These are phyloP conservation scores for Drosophila merina DNA, from an alignment of 2,888 invertebrate genomes.

Conservation along the genomic window DNA sequence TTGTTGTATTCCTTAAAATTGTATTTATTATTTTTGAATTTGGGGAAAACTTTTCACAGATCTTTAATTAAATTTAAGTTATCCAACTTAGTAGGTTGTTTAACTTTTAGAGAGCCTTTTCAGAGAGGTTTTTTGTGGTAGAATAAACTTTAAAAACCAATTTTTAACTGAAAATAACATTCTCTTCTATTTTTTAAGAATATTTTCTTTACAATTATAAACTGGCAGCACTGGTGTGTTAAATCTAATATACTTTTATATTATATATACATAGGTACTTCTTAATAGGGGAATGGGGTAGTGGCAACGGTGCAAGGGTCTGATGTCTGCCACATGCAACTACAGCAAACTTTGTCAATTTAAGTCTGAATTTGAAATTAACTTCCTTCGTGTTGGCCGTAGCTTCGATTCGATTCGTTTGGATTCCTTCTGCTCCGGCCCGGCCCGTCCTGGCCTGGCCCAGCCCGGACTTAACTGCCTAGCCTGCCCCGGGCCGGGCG, in stretches of 20 bases:
- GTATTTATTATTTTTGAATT: too few species aligned
- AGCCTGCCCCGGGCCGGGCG: not conserved
- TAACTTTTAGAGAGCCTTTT: too few species aligned
- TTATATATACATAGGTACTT: too few species aligned
- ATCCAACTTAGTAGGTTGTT: too few species aligned
- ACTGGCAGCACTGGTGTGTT: not conserved
- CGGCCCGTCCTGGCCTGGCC: conserved; percentile 4
- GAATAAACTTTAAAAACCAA: not conserved
- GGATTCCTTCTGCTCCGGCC: conserved; percentile 14
- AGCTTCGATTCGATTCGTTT: conserved; percentile 27
- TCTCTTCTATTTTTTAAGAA: not conserved
- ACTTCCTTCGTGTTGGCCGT: conserved; percentile 63
- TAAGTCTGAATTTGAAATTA: conserved; percentile 73
- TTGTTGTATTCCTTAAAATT: too few species aligned
- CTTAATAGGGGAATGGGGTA: not conserved
- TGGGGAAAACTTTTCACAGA: too few species aligned
- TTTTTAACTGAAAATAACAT: not conserved
- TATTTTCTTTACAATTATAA: not conserved
- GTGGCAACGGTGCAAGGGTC: conserved; percentile 13
- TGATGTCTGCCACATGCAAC: conserved; percentile 59
- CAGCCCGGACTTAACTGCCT: conserved; percentile 27
- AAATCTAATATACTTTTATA: not conserved
- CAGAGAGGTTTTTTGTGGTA: too few species aligned
- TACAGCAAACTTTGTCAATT: conserved; percentile 74
- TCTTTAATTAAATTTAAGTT: too few species aligned